Evolutionary conservation across 35 echinoderm and acorn worm species (phyloP), one percentile per base, ranked within the genome.

Genomic region (Anneissia japonica): DNA sequence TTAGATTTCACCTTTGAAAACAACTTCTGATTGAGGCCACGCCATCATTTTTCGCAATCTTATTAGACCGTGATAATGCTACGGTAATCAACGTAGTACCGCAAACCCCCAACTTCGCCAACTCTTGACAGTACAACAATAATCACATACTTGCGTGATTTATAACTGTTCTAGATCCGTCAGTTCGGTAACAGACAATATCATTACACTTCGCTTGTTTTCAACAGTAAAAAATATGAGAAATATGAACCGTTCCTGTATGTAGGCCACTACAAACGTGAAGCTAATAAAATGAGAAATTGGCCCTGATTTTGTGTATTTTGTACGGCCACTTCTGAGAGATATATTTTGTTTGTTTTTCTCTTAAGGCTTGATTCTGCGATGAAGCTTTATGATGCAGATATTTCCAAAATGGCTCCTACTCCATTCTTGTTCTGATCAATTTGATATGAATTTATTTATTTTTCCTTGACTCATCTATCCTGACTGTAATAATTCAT

Each of bases 101-200:
- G 9, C 21, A 64, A 64, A 64, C 51, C 51, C 40, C 51, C 51
- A 23, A 64, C 7, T 64, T 23, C 7, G 19, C 51, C 10, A 64
- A 64, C 51, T 64, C 26, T 6, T 1, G 7, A 64, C 51, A 64
- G 26, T 26, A 26, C 1, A 9, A 26, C 51, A 64, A 64, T 64
- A 64, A 64, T 64, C 51, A 64, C 51, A 9, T 9, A 2, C 2
- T 64, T 23, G 26, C 26, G 26, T 64, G 51, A 64, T 64, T 64
- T 64, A 64, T 64, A 64, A 64, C 51, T 64, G 51, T 64, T 64
- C 51, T 64, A 64, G 51, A 64, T 64, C 51, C 51, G 51, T 64
- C 51, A 64, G 26, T 64, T 64, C 21, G 7, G 51, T 23, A 64
- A 64, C 26, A 64, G 51, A 64, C 51, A 64, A 23, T 26, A 26